phyloP scores from a whole-genome alignment of 2,797 vertebrate genomes.

The Leucoraja ocellata region DNA sequence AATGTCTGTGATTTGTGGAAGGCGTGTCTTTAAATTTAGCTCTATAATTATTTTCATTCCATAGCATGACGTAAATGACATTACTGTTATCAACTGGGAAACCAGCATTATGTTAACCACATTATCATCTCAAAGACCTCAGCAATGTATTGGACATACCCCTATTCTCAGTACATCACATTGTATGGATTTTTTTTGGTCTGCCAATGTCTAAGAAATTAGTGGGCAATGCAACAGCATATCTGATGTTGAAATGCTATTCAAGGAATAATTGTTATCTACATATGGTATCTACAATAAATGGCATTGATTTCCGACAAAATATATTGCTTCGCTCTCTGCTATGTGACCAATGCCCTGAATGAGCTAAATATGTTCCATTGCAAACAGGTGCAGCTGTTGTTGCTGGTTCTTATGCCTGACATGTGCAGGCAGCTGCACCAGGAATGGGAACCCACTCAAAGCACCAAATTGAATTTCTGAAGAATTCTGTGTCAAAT shows the following conservation, averaged over 20 bases:
- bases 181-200: not conserved
- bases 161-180: not conserved
- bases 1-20: not conserved
- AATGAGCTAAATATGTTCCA: not conserved
- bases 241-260: not conserved
- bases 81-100: not conserved
- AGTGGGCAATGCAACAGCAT: not conserved
- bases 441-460: not conserved
- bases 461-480: not conserved
- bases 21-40: not conserved
- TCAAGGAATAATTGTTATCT: not conserved
- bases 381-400: conserved; percentile 4
- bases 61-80: not conserved
- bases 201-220: not conserved
- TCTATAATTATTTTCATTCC: not conserved
- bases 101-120: not conserved
- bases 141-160: not conserved
- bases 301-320: not conserved
- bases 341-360: not conserved
- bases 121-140: not conserved
- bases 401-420: conserved; percentile 3
- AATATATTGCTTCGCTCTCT: not conserved
- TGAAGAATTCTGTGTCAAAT: not conserved
- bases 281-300: not conserved
- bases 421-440: not conserved